Base-by-base conservation (phyloP, 2,797 vertebrate genomes). In the Chanos chanos region DNA sequence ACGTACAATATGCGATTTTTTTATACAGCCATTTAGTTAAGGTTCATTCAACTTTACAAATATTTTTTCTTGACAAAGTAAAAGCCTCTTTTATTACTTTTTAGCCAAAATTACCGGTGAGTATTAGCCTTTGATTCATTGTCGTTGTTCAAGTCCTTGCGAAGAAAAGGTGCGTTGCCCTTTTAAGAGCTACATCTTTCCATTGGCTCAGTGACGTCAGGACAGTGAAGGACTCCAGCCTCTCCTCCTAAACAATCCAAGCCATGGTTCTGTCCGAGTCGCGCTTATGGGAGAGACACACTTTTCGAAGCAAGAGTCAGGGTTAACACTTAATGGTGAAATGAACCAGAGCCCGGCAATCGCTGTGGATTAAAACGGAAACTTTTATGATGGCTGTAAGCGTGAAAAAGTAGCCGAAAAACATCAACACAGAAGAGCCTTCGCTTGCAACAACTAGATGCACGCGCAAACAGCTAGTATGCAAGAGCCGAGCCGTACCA, bases 151-250 rank as follows among this genome's bases (percentile, higher is more conserved):
- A n/a, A n/a, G n/a, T n/a, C n/a, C n/a, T n/a, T n/a, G n/a, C n/a
- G n/a, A n/a, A n/a, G n/a, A n/a, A 68, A 64, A 30, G 16, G 72
- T 40, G 66, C 75, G 70, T 86, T 83, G 85, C 85, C 89, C 86
- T 87, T 93, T 94, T 92, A 93, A 93, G 87, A 81, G 64, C 37
- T 47, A 61, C 80, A 78, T 58, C 78, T 85, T 87, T 77, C 82
- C 78, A 81, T 85, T 84, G 77, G 86, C 78, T 59, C 50, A 4
- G 74, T 91, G 90, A 92, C 90, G 91, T 92, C 88, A 91, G 75
- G 67, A 59, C 83, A 62, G 82, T 39, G 78, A 43, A 77, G 83
- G 70, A 66, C 80, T 85, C 73, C 73, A 82, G 83, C 86, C 87
- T 75, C 78, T 83, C 79, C 55, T 73, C 59, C 67, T 44, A 57